Percentiles rank a stretch among this genome's conserved stretches.
Evolutionary conservation across 2,113 vertebrate genomes (phyloP).

Genomic region (Tautogolabrus adspersus): DNA sequence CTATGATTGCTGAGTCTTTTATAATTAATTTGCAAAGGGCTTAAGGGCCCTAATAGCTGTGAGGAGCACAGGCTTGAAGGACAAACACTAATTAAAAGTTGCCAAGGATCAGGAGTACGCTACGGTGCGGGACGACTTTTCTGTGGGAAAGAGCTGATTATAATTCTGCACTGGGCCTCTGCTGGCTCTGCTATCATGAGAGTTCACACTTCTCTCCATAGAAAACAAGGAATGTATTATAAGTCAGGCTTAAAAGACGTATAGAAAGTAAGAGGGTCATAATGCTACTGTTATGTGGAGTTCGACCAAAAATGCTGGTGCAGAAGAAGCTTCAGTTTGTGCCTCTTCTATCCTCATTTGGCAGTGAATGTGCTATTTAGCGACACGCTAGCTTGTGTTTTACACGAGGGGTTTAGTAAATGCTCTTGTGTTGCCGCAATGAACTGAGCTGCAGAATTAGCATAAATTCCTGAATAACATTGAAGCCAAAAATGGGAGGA

Average conservation of each 20-base stretch:
- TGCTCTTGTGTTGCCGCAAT: conserved; percentile 12
- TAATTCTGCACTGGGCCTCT: conserved; percentile 57
- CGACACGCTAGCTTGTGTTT: conserved; percentile 26
- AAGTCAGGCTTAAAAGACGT: conserved; percentile 32
- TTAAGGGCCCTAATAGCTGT: conserved; percentile 87
- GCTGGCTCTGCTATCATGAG: conserved; percentile 35
- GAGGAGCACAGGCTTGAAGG: conserved; percentile 89
- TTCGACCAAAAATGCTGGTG: conserved; percentile 10
- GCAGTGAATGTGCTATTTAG: conserved; percentile 14
- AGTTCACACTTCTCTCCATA: conserved; percentile 34
- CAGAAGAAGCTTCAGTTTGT: conserved; percentile 7
- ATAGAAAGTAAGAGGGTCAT: conserved; percentile 13
- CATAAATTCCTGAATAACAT: background rate
- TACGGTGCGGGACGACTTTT: conserved; percentile 61
- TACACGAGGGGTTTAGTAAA: conserved; percentile 26
- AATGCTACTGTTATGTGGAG: background rate
- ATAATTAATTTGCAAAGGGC: conserved; percentile 91
- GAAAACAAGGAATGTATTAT: conserved; percentile 27
- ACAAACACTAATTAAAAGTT: conserved; percentile 93
- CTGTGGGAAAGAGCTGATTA: conserved; percentile 68
- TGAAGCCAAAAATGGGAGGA: conserved; percentile 6
- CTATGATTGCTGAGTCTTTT: conserved; percentile 89
- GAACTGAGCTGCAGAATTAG: conserved; percentile 19
- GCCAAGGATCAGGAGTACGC: conserved; percentile 83
- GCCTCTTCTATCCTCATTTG: conserved; percentile 13